Conservation (phyloP, 2,888 invertebrate genomes). For the Timandra comae region DNA sequence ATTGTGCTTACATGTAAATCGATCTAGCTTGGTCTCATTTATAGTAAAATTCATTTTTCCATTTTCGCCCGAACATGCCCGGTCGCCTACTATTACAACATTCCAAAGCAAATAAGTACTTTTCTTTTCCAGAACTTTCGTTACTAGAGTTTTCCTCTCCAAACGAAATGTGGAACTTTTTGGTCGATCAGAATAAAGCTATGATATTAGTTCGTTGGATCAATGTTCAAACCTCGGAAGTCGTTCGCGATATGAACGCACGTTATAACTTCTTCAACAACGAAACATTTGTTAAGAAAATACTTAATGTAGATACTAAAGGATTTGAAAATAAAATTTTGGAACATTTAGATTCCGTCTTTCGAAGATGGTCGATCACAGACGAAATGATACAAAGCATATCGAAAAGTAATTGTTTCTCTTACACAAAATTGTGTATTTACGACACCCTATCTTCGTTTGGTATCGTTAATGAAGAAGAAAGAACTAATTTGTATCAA, state of each 20-base stretch:
- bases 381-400: constrained; percentile 76
- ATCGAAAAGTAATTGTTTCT: constrained; percentile 60
- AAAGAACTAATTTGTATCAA: constrained; percentile 71
- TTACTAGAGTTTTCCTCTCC: constrained; percentile 70
- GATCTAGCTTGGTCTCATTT: too few relatives aligned
- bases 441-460: constrained; percentile 79
- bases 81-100: too few relatives aligned
- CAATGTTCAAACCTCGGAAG: constrained; percentile 70
- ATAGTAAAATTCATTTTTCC: too few relatives aligned
- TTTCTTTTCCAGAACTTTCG: constrained; percentile 69
- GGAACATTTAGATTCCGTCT: constrained; percentile 66
- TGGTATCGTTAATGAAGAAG: constrained; percentile 79
- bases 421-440: constrained; percentile 72
- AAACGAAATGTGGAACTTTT: constrained; percentile 77
- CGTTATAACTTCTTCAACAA: constrained; percentile 65
- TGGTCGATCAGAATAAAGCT: constrained; percentile 76
- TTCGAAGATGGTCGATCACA: constrained; percentile 74
- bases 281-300: constrained; percentile 57
- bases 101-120: too few relatives aligned
- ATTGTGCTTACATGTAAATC: too few relatives aligned
- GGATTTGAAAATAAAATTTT: constrained; percentile 51
- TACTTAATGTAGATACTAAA: constrained; percentile 61
- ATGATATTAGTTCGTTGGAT: constrained; percentile 80
- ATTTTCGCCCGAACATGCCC: too few relatives aligned
- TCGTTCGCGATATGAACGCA: constrained; percentile 66